These are phyloP conservation scores for Tetranychus piercei DNA, from an alignment of 2,888 invertebrate species.

Conservation along the genomic window DNA sequence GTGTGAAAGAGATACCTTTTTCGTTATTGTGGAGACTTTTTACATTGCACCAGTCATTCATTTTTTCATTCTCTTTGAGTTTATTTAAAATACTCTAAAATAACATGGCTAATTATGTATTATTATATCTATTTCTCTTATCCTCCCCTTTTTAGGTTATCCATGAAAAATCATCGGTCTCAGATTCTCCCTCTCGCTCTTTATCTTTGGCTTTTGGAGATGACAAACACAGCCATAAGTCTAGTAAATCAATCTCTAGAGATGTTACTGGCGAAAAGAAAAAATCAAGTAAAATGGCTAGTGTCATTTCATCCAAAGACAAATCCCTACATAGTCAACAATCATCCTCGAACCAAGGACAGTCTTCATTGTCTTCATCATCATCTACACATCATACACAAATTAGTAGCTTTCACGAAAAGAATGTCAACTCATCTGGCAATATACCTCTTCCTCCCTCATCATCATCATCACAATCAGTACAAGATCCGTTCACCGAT, in stretches of 20 bases:
- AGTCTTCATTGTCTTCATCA: conserved; percentile 5
- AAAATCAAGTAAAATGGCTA: not conserved
- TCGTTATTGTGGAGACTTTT: not conserved
- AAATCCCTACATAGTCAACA: conserved; percentile 14
- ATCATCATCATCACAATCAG: not conserved
- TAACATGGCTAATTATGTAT: too few species aligned
- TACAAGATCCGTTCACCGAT: conserved; percentile 8
- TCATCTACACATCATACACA: conserved; percentile 1
- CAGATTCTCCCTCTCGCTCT: conserved; percentile 6
- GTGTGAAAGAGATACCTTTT: not conserved
- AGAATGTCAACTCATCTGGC: not conserved
- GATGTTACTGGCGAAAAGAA: not conserved
- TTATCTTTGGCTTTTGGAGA: not conserved
- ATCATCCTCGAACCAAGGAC: not conserved
- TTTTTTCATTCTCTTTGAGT: too few species aligned
- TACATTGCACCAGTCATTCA: not conserved
- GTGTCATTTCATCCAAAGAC: conserved; percentile 17
- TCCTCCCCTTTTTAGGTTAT: not conserved
- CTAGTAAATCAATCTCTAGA: not conserved
- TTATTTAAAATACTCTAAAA: too few species aligned
- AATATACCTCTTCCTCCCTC: not conserved
- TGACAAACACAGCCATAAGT: not conserved
- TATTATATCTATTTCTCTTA: too few species aligned
- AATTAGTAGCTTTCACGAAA: not conserved
- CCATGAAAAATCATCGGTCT: not conserved